A percentile compares a stretch with the other conserved stretches of the same genome.
These are phyloP conservation scores for Scatophagus argus DNA, from an alignment of 2,113 vertebrate genomes.

Conservation along the genomic window DNA sequence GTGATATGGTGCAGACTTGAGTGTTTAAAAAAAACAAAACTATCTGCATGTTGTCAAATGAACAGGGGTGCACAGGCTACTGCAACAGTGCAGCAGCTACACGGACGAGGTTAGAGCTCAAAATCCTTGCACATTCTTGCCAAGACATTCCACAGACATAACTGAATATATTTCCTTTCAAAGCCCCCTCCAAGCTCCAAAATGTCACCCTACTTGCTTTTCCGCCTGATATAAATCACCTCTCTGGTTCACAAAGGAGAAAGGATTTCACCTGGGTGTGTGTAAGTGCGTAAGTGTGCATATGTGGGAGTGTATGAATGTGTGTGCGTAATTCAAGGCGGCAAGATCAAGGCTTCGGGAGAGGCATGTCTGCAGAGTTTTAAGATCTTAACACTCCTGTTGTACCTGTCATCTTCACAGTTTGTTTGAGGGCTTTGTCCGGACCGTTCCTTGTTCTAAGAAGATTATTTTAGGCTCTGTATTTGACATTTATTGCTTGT, in stretches of 20 bases:
- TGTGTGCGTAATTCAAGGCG: neutral
- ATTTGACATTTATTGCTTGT: neutral
- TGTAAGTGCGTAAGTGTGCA: constrained; percentile 13
- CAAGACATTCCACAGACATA: constrained; percentile 66
- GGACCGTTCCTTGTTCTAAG: neutral
- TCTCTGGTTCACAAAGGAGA: constrained; percentile 34
- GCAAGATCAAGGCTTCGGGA: constrained; percentile 22
- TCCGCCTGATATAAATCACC: constrained; percentile 61
- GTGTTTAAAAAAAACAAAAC: constrained; percentile 14
- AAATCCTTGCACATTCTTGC: constrained; percentile 52
- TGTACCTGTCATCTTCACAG: neutral
- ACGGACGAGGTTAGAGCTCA: constrained; percentile 54
- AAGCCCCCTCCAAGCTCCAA: constrained; percentile 48
- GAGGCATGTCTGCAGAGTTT: constrained; percentile 16
- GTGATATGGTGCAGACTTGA: constrained; percentile 6
- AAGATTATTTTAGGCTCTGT: neutral
- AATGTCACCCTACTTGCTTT: constrained; percentile 64
- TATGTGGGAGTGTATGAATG: constrained; percentile 13
- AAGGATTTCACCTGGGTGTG: constrained; percentile 35
- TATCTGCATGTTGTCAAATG: constrained; percentile 39
- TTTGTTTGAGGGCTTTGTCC: neutral
- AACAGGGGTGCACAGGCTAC: constrained; percentile 27
- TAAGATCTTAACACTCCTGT: constrained; percentile 6
- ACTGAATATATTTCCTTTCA: constrained; percentile 68
- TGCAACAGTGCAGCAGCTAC: constrained; percentile 27